phyloP scores from a whole-genome alignment of 2,888 invertebrate species.

The Perithous albicinctus region DNA sequence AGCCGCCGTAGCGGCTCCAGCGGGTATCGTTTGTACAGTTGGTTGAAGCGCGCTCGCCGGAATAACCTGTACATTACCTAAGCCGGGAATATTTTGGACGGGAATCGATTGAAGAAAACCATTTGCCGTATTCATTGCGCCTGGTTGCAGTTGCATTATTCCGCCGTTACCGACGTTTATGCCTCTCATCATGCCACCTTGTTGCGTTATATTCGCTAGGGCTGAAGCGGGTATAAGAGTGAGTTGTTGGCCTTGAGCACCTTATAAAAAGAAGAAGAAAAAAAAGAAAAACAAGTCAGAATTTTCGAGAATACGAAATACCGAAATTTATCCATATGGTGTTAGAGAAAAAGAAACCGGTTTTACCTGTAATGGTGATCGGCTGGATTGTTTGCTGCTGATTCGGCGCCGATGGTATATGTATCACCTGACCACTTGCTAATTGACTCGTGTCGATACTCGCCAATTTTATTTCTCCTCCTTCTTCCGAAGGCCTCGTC shows the following conservation, averaged over 20 bases:
- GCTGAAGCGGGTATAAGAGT: constrained; percentile 92
- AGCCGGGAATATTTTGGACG: constrained; percentile 91
- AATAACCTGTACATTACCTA: constrained; percentile 93
- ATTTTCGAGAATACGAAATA: neutral
- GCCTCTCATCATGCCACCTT: constrained; percentile 81
- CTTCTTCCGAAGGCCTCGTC: constrained; percentile 77
- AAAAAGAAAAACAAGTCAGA: neutral
- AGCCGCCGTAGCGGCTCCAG: constrained; percentile 70
- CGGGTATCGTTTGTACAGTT: constrained; percentile 83
- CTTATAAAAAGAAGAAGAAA: constrained; percentile 74
- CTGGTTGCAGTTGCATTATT: constrained; percentile 86
- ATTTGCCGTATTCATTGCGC: constrained; percentile 84
- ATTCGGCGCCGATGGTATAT: constrained; percentile 78
- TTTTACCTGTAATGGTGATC: constrained; percentile 88
- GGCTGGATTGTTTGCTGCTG: constrained; percentile 86
- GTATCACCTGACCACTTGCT: constrained; percentile 82
- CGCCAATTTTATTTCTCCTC: constrained; percentile 81
- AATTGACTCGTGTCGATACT: constrained; percentile 83
- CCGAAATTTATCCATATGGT: neutral
- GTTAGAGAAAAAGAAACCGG: neutral
- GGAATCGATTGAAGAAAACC: constrained; percentile 88
- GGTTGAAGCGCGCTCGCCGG: constrained; percentile 88
- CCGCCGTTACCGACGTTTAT: constrained; percentile 80
- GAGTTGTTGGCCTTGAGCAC: constrained; percentile 92
- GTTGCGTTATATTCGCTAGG: constrained; percentile 84